Percentiles rank a stretch among this genome's conserved stretches.
Evolutionary conservation across 2,888 invertebrate species (phyloP).

Genomic region (Leptopilina syphax): DNA sequence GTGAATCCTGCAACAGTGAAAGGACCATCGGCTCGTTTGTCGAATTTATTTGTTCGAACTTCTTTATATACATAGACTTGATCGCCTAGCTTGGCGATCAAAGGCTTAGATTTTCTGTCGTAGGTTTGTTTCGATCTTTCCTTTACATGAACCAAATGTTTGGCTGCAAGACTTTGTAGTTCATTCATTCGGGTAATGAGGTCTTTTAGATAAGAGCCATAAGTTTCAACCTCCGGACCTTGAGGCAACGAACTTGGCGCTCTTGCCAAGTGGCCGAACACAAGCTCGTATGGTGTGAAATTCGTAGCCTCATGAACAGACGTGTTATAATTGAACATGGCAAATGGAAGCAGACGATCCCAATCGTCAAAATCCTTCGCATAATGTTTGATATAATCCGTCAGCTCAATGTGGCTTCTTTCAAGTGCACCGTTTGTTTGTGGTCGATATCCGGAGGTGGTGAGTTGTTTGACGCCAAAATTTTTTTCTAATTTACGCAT

Average conservation of each 20-base stretch:
- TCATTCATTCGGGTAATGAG: not conserved
- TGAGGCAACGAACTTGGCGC: not conserved
- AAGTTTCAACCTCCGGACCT: not conserved
- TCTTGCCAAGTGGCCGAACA: not conserved
- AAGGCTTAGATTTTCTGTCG: not conserved
- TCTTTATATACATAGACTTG: not conserved
- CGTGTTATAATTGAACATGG: not conserved
- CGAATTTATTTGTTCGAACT: not conserved
- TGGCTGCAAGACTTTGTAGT: not conserved
- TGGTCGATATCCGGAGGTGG: not conserved
- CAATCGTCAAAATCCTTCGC: not conserved
- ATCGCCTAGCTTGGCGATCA: not conserved
- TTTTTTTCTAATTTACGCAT: not conserved
- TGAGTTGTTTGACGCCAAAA: not conserved
- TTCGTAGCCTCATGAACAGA: slow-evolving; percentile 1
- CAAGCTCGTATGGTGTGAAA: not conserved
- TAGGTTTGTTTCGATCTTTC: not conserved
- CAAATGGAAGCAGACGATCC: slow-evolving; percentile 10
- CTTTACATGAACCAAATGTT: not conserved
- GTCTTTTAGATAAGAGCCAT: not conserved
- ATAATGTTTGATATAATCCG: slow-evolving; percentile 1
- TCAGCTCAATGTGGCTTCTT: not conserved
- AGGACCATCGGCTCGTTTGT: not conserved
- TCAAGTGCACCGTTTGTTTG: not conserved
- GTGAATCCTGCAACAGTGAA: not conserved